Conservation (phyloP, 2,113 vertebrate species). For the Balaenoptera acutorostrata region DNA sequence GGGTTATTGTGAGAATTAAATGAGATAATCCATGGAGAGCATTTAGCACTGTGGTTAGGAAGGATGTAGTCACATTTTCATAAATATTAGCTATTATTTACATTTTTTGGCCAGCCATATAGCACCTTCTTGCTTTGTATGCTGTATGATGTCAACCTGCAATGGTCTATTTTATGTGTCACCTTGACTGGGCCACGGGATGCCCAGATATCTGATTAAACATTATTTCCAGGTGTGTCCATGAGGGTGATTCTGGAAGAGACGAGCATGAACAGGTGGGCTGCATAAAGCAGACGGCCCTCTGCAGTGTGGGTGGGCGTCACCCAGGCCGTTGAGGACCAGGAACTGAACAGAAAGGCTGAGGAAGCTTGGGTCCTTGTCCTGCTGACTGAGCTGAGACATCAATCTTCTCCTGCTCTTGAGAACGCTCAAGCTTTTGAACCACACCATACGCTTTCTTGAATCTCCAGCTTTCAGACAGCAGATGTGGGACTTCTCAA, state of each 20-base stretch:
- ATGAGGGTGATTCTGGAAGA: background rate
- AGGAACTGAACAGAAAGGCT: background rate
- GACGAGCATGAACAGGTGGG: background rate
- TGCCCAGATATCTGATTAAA: background rate
- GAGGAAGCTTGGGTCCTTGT: background rate
- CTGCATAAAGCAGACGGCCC: background rate
- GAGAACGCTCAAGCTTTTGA: background rate
- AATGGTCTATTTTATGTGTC: background rate
- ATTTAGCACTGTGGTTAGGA: background rate
- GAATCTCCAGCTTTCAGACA: background rate
- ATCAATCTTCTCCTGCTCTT: background rate
- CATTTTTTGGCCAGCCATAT: background rate
- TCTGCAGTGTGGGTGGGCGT: background rate
- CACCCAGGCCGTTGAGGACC: background rate
- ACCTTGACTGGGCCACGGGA: background rate
- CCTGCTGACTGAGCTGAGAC: background rate
- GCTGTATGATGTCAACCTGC: background rate
- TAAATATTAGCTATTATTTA: background rate
- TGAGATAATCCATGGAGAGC: background rate
- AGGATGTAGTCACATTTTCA: background rate
- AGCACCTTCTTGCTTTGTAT: background rate
- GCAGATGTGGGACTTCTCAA: background rate
- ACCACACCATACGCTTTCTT: background rate
- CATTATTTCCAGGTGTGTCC: background rate
- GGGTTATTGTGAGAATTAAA: background rate